Evolutionary conservation across 2,797 vertebrate genomes (phyloP).

Genomic region (Pantherophis alleghaniensis): DNA sequence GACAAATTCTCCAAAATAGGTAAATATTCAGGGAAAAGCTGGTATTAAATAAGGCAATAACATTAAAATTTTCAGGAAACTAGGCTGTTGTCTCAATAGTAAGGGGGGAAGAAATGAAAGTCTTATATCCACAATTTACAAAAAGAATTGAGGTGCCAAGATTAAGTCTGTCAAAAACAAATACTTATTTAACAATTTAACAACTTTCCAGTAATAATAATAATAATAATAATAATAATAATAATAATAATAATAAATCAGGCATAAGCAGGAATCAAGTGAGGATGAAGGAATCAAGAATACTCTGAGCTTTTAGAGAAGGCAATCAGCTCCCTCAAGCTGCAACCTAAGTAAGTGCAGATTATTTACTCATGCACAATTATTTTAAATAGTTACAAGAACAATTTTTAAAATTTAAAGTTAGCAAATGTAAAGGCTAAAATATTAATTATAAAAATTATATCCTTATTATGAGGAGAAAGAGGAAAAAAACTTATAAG

Average conservation of each 20-base stretch:
- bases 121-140: slow-evolving; percentile 11
- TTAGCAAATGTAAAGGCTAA: background rate
- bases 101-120: background rate
- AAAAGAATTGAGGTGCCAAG: background rate
- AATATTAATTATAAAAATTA: background rate
- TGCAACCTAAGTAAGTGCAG: slow-evolving; percentile 23
- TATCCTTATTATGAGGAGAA: background rate
- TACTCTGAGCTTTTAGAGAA: slow-evolving; percentile 4
- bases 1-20: background rate
- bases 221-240: background rate
- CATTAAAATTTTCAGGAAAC: background rate
- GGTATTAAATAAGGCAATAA: background rate
- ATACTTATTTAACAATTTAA: background rate
- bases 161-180: background rate
- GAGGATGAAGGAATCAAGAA: background rate
- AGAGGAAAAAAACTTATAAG: background rate
- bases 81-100: background rate
- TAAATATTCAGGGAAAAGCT: background rate
- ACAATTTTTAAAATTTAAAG: slow-evolving; percentile 10
- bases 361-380: slow-evolving; percentile 3
- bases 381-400: slow-evolving; percentile 6
- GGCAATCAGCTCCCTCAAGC: slow-evolving; percentile 24
- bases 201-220: background rate
- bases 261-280: background rate
- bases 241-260: background rate